Conservation (phyloP, 2,888 invertebrate species). For the Spialia ferax region DNA sequence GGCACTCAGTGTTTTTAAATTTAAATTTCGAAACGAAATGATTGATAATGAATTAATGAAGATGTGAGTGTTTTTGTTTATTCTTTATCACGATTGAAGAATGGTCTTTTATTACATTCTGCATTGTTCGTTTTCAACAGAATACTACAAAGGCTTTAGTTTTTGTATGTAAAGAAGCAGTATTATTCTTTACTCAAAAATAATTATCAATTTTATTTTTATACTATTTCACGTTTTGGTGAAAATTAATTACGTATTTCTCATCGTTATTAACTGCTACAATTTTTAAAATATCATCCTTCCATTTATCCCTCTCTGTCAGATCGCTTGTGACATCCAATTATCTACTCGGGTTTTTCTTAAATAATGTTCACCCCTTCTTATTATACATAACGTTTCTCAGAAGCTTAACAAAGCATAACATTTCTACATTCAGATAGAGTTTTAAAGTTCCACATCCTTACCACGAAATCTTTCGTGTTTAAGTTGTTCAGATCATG, state of each 20-base stretch:
- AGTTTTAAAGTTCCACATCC: neutral
- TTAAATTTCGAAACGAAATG: neutral
- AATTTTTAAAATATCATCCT: no score
- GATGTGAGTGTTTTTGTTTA: neutral
- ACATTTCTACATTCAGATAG: neutral
- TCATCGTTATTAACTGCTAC: no score
- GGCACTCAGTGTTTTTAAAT: slow-evolving; percentile 1
- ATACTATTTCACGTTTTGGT: no score
- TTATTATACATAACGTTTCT: neutral
- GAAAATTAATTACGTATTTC: no score
- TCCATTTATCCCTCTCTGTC: neutral
- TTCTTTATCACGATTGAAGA: neutral
- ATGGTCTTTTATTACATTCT: no score
- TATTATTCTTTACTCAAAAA: no score
- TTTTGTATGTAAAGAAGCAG: no score
- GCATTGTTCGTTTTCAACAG: no score
- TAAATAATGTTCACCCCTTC: slow-evolving; percentile 8
- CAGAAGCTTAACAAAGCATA: no score
- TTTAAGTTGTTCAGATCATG: neutral
- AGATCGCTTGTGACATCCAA: neutral
- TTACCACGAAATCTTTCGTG: neutral
- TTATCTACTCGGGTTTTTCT: neutral
- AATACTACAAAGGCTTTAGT: no score
- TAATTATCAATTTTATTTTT: no score
- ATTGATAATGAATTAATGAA: neutral